phyloP scores from a whole-genome alignment of 2,797 vertebrate species.

The Rhynchotus rufescens region DNA sequence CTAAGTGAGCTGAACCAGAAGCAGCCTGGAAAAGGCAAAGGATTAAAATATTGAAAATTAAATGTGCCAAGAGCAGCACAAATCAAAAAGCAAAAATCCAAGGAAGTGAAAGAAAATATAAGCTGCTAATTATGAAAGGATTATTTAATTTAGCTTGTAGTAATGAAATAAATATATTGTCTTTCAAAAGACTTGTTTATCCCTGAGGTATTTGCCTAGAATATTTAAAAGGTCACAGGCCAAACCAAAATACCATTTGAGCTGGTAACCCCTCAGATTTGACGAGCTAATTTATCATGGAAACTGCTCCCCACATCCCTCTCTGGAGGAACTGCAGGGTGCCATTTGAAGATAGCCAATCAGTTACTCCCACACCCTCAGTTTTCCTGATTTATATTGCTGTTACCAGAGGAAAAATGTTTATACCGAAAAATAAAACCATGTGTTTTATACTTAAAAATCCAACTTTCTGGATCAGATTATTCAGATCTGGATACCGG shows the following conservation, averaged over 20 bases:
- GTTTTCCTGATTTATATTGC: neutral
- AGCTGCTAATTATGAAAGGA: neutral
- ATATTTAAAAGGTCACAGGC: neutral
- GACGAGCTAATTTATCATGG: neutral
- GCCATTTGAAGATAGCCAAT: neutral
- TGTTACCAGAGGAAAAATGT: neutral
- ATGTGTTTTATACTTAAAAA: neutral
- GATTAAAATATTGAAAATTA: neutral
- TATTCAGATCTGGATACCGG: neutral
- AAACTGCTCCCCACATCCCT: neutral
- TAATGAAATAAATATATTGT: neutral
- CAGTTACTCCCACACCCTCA: neutral
- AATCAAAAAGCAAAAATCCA: neutral
- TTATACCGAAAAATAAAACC: neutral
- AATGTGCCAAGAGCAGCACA: neutral
- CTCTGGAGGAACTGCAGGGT: neutral
- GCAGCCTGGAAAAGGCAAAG: neutral
- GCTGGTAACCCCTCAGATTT: neutral
- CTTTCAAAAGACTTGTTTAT: neutral
- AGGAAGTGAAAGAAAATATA: neutral
- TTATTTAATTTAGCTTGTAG: neutral
- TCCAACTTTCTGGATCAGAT: neutral
- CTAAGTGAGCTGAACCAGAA: neutral
- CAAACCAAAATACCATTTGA: neutral
- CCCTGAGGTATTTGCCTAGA: neutral